phyloP scores from a whole-genome alignment of 2,113 vertebrate genomes.

The Anhinga rufa region DNA sequence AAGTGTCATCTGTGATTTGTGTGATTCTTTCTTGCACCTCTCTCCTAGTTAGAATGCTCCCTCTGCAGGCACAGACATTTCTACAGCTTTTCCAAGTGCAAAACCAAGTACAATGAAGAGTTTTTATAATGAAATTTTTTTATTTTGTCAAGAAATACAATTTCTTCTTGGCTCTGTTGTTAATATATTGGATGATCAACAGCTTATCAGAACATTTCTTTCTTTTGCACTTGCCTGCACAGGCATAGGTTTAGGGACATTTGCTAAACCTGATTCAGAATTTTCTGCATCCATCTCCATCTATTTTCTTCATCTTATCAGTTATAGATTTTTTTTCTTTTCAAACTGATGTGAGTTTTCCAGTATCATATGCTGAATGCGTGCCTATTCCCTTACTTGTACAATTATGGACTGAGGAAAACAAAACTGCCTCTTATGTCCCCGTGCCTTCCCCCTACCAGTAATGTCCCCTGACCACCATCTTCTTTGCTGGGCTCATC shows the following conservation, averaged over 20 bases:
- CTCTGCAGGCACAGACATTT: conserved; percentile 55
- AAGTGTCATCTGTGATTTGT: background rate
- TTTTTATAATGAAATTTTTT: background rate
- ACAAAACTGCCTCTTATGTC: background rate
- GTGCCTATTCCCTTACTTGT: background rate
- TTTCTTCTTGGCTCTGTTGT: background rate
- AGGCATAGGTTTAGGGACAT: background rate
- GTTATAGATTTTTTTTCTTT: background rate
- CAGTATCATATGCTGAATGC: background rate
- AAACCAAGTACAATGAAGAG: background rate
- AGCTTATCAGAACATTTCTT: background rate
- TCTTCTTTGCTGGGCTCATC: background rate
- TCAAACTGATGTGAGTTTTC: background rate
- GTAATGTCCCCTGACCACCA: background rate
- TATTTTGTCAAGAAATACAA: background rate
- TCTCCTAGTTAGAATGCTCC: conserved; percentile 58
- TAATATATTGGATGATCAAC: background rate
- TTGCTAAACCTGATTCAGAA: background rate
- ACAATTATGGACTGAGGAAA: background rate
- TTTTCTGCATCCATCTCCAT: background rate
- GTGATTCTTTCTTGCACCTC: background rate
- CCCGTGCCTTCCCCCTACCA: background rate
- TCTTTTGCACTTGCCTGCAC: background rate
- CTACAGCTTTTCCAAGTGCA: background rate
- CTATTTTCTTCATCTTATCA: background rate